Base-by-base conservation (phyloP, 1,140 invertebrate genomes). In the Megathymus violae region DNA sequence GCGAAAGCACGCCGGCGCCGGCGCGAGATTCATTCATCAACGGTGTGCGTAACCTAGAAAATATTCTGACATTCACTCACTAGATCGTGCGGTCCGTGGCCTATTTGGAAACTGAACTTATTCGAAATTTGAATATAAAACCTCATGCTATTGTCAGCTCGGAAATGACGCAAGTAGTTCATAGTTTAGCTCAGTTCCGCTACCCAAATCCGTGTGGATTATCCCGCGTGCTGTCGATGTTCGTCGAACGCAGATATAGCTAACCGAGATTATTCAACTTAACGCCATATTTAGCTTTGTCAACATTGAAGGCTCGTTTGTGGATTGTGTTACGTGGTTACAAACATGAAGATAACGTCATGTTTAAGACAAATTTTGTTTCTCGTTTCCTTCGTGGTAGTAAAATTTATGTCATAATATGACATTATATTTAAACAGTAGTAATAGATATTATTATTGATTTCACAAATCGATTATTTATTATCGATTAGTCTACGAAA, bases 91-190 rank as follows among this genome's bases (percentile, higher is more conserved):
- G 44, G 38, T n/a, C 52, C 44, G 47, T 38, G 43, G 36, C 13
- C 51, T 56, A 31, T n/a, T 56, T 44, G 40, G 44, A 44, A 13
- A 56, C 4, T 4, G 38, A 43, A 40, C 36, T 41, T 25, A 15
- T 56, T 25, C 36, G 5, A 9, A 25, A 43, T 40, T 43, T 56
- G 25, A 56, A 56, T 41, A 27, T 27, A 36, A 3, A 25, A 19
- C 38, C 10, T 11, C 40, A 41, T 41, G 16, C 19, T 19, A 22
- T 22, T 25, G 11, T 47, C 44, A 46, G 19, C 69, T 80, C 74
- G 75, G 77, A 83, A 71, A 82, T 82, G 78, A 81, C 82, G 78
- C 70, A 78, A 75, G 68, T 74, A 52, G 11, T 44, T 59, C 41
- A 66, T 54, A 63, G 47, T 58, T 69, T 67, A 64, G 44, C 59